phyloP scores from a whole-genome alignment of 2,113 vertebrate genomes.

The Leptosomus discolor region DNA sequence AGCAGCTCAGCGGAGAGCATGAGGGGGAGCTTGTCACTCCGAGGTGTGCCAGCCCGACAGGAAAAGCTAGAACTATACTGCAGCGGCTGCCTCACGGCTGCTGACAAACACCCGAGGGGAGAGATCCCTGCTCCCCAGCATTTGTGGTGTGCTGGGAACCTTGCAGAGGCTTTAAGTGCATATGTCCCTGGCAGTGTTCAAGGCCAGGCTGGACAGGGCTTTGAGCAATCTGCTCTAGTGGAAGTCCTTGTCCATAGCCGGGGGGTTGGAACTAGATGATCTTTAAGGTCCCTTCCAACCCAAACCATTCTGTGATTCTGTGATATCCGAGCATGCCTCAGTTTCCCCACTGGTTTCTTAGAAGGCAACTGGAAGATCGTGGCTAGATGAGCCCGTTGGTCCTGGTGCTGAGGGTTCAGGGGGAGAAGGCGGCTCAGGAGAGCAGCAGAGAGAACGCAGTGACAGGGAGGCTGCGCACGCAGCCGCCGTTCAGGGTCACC shows the following conservation, averaged over 20 bases:
- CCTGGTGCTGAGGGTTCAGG: neutral
- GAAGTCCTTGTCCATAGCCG: too few species aligned
- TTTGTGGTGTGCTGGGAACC: neutral
- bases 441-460: neutral
- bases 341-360: neutral
- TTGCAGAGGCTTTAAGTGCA: neutral
- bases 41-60: rapidly evolving
- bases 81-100: rapidly evolving
- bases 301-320: neutral
- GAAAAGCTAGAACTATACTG: rapidly evolving
- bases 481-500: neutral
- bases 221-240: neutral
- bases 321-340: neutral
- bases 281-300: neutral
- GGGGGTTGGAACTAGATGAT: neutral
- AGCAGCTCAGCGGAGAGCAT: neutral
- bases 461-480: too few species aligned
- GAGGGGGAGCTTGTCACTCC: rapidly evolving
- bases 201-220: neutral
- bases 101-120: neutral
- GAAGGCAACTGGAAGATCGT: neutral
- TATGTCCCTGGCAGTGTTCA: too few species aligned
- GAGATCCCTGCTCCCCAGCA: neutral
- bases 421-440: neutral
- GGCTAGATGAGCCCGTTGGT: rapidly evolving